Base-by-base conservation (phyloP, 1,140 invertebrate species). In the Diprion similis region DNA sequence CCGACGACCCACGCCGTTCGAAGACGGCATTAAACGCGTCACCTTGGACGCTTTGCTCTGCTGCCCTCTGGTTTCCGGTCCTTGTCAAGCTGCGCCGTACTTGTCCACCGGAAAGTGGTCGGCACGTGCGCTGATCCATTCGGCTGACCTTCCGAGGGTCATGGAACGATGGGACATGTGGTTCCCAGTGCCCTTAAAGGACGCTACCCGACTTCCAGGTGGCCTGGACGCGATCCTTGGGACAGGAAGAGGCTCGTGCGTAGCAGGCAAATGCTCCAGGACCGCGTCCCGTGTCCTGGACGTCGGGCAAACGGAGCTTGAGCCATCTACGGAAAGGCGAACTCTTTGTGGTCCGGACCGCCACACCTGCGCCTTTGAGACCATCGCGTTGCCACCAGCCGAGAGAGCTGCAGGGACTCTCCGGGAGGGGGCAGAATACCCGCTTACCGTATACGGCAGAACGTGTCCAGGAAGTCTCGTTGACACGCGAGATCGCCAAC, bases 331-430 rank as follows among this genome's bases (percentile, higher is more conserved):
- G 79, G 77, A 59, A 59, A 59, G 51, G 51, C n/a, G 9, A 59
- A 66, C 68, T 73, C 80, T 82, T 82, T 82, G 78, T 79, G 72
- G n/a, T 75, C 51, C 68, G 76, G 73, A 64, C 79, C 80, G 80
- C 80, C 78, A 82, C 80, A 80, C 79, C 79, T 82, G 80, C 79
- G 73, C 51, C 51, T 59, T 17, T 4, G 51, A 59, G 51, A 17
- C 24, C 51, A 59, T 59, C 51, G 51, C 51, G 51, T 59, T 59
- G 9, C 51, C 51, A 59, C 51, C 51, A 59, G n/a, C 51, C 51
- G 51, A 59, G 51, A 13, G 7, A 59, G n/a, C 11, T 17, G 11
- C 51, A 17, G 51, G n/a, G 51, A 37, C 24, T 37, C 24, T 59
- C 11, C 11, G 51, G n/a, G 51, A 17, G 51, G n/a, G 51, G 24